A percentile compares a stretch with the other conserved stretches of the same genome.
phyloP scores from a whole-genome alignment of 1,140 invertebrate species.

The Magallana ariakensis region DNA sequence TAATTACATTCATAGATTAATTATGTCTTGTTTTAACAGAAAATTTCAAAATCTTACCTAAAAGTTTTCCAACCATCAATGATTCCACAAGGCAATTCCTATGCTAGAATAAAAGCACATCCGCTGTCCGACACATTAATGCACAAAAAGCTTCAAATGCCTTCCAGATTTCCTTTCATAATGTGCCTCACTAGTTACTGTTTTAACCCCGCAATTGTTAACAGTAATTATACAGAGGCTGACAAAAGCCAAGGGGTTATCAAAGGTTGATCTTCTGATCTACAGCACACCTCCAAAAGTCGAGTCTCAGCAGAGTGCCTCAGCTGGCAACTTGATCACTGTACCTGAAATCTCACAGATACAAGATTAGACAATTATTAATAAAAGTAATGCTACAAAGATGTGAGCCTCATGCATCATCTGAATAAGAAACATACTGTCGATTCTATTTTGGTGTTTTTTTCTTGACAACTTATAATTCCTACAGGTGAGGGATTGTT shows the following conservation, averaged over 20 bases:
- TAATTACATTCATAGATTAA: too few species aligned
- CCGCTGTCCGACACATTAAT: neutral
- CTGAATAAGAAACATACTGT: neutral
- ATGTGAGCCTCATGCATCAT: too few species aligned
- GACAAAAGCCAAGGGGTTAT: constrained; percentile 30
- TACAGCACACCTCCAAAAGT: constrained; percentile 14
- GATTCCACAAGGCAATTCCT: neutral
- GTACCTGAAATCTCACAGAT: neutral
- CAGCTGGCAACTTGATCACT: neutral
- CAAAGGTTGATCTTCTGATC: constrained; percentile 2
- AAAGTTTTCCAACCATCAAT: neutral
- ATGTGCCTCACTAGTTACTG: neutral
- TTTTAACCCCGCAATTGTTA: constrained; percentile 16
- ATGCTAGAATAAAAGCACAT: neutral
- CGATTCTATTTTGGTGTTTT: neutral
- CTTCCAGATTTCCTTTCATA: constrained; percentile 26
- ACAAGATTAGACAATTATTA: neutral
- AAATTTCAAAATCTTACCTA: neutral
- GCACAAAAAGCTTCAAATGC: constrained; percentile 17
- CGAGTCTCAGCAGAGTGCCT: neutral
- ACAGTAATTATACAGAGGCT: constrained; percentile 30
- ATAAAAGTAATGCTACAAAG: neutral
- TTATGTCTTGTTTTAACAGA: neutral
- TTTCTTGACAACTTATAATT: neutral
- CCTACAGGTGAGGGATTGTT: neutral